Evolutionary conservation across 2,797 vertebrate species (phyloP), one percentile per base, ranked within the genome.

Genomic region (Aeoliscus strigatus): DNA sequence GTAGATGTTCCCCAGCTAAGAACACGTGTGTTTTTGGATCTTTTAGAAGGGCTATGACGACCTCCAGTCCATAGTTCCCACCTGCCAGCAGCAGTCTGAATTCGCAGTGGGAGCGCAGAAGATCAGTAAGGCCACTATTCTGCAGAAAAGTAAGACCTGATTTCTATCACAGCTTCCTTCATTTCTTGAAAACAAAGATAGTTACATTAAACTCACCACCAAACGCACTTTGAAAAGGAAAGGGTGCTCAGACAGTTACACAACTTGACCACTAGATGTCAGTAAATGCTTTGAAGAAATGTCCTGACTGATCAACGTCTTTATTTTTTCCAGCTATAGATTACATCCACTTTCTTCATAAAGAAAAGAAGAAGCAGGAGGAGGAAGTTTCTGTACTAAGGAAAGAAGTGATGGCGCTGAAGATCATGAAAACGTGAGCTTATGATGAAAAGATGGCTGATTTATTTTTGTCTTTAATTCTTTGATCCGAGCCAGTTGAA

Each of bases 321-420:
- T 43, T 17, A 0, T 39, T 30, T 35, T 43, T 41, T 54, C 16
- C 60, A 98, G 95, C 95, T 14, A 98, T 99, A 0, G 96, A 99
- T 83, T 99, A 98, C 81, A 98, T 99, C 69, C 93, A 98, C 84
- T 98, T 99, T 77, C 80, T 99, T 80, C 94, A 98, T 60, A 99
- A 98, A 79, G 96, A 99, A 77, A 98, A 98, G 83, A 99, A 98
- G 74, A 99, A 98, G 75, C 95, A 98, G 67, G 96, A 99, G 63
- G 95, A 99, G 68, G 96, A 99, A 57, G 91, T 97, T 46, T 91
- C 92, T 33, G 89, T 88, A 0, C 86, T 99, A 8, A 91, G 94
- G 43, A 99, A 98, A 86, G 94, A 99, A 27, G 94, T 94, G 81
- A 93, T 91, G 81, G 96, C 95, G 1, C 81, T 99, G 51, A 95